Percentiles rank a stretch among this genome's conserved stretches.
phyloP scores from a whole-genome alignment of 2,888 invertebrate species.

The Aromia moschata region DNA sequence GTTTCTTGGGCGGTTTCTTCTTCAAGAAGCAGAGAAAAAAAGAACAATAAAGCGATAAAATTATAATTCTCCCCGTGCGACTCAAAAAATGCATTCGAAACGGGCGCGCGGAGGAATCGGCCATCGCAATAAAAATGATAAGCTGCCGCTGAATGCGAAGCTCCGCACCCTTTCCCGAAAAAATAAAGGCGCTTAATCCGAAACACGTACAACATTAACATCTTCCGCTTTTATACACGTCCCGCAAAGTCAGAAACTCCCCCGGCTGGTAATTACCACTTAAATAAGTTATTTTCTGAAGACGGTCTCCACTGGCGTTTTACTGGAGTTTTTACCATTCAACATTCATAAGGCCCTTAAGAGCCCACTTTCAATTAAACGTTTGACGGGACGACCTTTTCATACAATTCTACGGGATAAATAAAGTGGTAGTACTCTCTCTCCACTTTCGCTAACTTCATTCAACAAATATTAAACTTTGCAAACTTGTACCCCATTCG shows the following conservation, averaged over 20 bases:
- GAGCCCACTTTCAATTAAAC: neutral
- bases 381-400: neutral
- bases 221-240: slow-evolving; percentile 10
- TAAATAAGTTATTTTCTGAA: slow-evolving; percentile 18
- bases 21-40: slow-evolving; percentile 2
- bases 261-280: slow-evolving; percentile 11
- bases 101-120: neutral
- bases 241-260: neutral
- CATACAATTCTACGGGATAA: neutral
- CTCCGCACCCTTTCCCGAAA: slow-evolving; percentile 1
- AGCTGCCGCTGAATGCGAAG: slow-evolving; percentile 4
- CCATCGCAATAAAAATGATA: slow-evolving; percentile 12
- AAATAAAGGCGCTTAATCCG: slow-evolving; percentile 3
- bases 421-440: too few relatives aligned
- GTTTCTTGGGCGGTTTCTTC: slow-evolving; percentile 1
- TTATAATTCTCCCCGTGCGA: neutral
- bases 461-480: too few relatives aligned
- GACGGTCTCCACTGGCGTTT: slow-evolving; percentile 2
- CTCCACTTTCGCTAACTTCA: too few relatives aligned
- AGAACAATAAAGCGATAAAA: neutral
- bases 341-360: slow-evolving; percentile 4
- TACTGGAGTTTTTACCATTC: slow-evolving; percentile 1
- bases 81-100: slow-evolving; percentile 9
- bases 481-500: too few relatives aligned
- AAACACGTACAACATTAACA: slow-evolving; percentile 12